These are phyloP conservation scores for Heliconius ethilla DNA, from an alignment of 2,888 invertebrate genomes.

Conservation along the genomic window DNA sequence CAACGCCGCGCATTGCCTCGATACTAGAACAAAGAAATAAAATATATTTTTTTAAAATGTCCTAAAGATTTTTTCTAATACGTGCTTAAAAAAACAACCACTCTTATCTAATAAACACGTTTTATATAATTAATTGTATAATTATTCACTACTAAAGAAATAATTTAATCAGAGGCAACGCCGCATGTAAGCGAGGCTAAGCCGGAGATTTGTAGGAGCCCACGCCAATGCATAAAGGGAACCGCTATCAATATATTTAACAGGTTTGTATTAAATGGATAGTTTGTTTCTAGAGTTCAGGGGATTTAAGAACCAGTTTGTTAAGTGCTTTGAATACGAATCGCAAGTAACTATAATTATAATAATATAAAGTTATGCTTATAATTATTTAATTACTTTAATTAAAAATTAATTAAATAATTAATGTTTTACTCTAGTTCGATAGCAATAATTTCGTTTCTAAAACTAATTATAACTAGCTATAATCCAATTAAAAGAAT, in stretches of 20 bases:
- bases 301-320: neutral
- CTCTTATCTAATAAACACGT: neutral
- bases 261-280: constrained; percentile 43
- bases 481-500: neutral
- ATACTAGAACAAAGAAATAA: too few species aligned
- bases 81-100: neutral
- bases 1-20: too few species aligned
- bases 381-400: too few species aligned
- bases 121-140: constrained; percentile 58
- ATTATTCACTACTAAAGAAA: constrained; percentile 64
- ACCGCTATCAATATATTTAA: constrained; percentile 36
- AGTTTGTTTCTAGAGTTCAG: constrained; percentile 39
- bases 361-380: neutral
- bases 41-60: too few species aligned
- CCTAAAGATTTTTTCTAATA: too few species aligned
- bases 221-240: constrained; percentile 31
- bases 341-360: neutral
- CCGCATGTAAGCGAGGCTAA: constrained; percentile 25
- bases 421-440: too few species aligned
- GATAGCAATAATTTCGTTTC: too few species aligned
- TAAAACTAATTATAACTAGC: too few species aligned
- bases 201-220: constrained; percentile 25
- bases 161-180: constrained; percentile 25
- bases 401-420: too few species aligned
- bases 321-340: neutral